Evolutionary conservation across 2,797 vertebrate species (phyloP), one percentile per base, ranked within the genome.

Genomic region (Eremophila alpestris): DNA sequence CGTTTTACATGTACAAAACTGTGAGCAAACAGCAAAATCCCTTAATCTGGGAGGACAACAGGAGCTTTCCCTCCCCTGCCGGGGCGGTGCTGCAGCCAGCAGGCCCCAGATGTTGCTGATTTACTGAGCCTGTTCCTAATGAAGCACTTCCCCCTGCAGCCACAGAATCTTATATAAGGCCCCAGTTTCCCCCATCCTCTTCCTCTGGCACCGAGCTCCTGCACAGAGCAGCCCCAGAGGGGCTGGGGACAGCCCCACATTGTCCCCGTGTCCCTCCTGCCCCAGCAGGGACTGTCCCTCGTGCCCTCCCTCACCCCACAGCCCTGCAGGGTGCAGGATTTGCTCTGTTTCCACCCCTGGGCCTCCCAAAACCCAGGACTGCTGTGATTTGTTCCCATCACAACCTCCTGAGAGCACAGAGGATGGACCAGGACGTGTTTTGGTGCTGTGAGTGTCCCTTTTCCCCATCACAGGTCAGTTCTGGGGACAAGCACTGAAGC

Each of bases 181-280:
- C 46, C 32, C 0, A 3, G 13, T 0, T 43, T 40, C 32, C 32
- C 27, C 1, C 0, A 29, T 29, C 15, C 41, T n/a, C 9, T 32
- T n/a, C 38, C 45, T 5, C 36, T 1, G 1, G 64, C 7, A 0
- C 55, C 0, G 1, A 26, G 30, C 11, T 29, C 64, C 59, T 2
- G 4, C 71, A 8, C 5, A 0, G 62, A 58, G 64, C 17, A 21
- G 1, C 26, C 40, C 13, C 27, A 7, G 21, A 29, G 34, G 71
- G 16, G 9, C 9, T 54, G 49, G 84, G 65, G 36, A 52, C 70
- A 71, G 84, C 48, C 62, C 40, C 6, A 2, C 1, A 0, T 9
- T 38, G 22, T 7, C 69, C 49, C 70, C 1, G 2, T 2, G 1
- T 45, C 83, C 59, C 16, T 29, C 55, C 81, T n/a, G 55, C 19